phyloP scores from a whole-genome alignment of 2,888 invertebrate species.

The Balanococcus diminutus region DNA sequence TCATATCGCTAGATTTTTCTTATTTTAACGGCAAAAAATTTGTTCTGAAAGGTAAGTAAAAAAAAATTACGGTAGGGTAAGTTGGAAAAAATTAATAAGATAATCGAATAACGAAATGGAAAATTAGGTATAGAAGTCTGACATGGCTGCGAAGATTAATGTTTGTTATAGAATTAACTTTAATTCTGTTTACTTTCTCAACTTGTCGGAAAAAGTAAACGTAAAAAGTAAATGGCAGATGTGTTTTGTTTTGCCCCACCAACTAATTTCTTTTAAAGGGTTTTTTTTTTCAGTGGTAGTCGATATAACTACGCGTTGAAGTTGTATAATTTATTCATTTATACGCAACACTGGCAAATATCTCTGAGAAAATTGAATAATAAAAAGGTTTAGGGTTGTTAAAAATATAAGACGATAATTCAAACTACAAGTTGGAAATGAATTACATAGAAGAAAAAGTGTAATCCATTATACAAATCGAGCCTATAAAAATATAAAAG shows the following conservation, averaged over 20 bases:
- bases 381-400: not conserved
- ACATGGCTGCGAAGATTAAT: constrained; percentile 28
- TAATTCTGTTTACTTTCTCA: constrained; percentile 31
- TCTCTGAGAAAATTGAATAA: not conserved
- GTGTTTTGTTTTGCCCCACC: constrained; percentile 22
- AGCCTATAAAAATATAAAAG: not conserved
- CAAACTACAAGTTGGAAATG: not conserved
- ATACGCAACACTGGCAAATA: not conserved
- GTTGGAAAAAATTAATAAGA: constrained; percentile 33
- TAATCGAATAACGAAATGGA: constrained; percentile 39
- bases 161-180: constrained; percentile 37
- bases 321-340: not conserved
- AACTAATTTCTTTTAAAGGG: constrained; percentile 13
- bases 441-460: not conserved
- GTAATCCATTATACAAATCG: not conserved
- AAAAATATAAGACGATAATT: not conserved
- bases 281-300: not conserved
- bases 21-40: not conserved
- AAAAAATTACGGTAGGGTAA: not conserved
- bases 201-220: constrained; percentile 27
- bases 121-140: constrained; percentile 30
- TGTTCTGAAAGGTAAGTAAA: not conserved
- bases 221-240: constrained; percentile 29
- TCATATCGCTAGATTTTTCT: not conserved
- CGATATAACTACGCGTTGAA: not conserved